Conservation (phyloP, 2,888 invertebrate genomes). For the Automeris io region DNA sequence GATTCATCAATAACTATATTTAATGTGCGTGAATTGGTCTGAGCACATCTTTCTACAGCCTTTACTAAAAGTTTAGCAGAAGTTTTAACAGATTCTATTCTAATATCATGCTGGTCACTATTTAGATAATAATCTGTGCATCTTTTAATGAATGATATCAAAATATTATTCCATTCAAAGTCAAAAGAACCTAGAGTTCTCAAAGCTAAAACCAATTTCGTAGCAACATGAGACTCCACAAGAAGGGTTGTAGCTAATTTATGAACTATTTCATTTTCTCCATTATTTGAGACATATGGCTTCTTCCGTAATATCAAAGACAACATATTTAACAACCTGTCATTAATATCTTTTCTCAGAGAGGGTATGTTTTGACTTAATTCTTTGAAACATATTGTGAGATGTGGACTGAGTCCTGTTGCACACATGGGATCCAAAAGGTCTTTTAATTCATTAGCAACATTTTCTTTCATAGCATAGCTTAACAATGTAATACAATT, state of each 20-base stretch:
- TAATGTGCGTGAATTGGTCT: constrained; percentile 87
- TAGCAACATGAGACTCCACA: constrained; percentile 82
- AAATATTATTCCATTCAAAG: constrained; percentile 91
- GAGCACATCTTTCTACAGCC: constrained; percentile 82
- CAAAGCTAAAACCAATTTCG: constrained; percentile 93
- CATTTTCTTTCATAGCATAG: constrained; percentile 88
- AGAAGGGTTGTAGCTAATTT: constrained; percentile 55
- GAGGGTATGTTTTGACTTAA: constrained; percentile 92
- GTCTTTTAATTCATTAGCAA: constrained; percentile 86
- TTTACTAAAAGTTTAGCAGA: constrained; percentile 92
- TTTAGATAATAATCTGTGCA: constrained; percentile 94
- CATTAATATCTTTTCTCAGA: constrained; percentile 93
- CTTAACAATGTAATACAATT: constrained; percentile 96
- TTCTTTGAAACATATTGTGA: constrained; percentile 94
- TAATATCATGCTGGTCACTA: constrained; percentile 93
- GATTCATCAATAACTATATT: constrained; percentile 94
- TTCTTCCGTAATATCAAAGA: constrained; percentile 94
- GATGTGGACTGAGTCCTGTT: constrained; percentile 91
- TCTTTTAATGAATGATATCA: constrained; percentile 94
- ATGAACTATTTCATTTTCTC: constrained; percentile 59
- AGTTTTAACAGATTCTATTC: constrained; percentile 94
- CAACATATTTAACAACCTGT: constrained; percentile 92
- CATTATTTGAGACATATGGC: constrained; percentile 80
- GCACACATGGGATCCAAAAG: constrained; percentile 94
- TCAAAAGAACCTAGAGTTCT: constrained; percentile 94